These are phyloP conservation scores for Oxytorus armatus DNA, from an alignment of 2,888 invertebrate genomes.

Conservation along the genomic window DNA sequence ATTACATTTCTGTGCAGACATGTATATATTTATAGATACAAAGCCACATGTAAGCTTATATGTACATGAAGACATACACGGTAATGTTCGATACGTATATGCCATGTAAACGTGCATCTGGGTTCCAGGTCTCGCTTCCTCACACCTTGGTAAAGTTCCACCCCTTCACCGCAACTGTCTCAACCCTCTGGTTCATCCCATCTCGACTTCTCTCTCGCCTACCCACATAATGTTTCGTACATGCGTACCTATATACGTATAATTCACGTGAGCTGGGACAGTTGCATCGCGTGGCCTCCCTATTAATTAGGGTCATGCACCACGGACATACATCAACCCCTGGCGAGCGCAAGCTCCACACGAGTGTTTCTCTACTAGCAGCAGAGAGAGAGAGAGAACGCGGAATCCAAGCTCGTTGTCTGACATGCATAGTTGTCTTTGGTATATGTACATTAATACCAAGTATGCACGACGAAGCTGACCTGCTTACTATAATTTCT, in stretches of 20 bases:
- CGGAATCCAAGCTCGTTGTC: constrained; percentile 6
- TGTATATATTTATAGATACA: constrained; percentile 1
- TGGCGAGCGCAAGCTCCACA: constrained; percentile 69
- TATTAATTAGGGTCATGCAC: constrained; percentile 84
- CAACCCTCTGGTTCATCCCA: constrained; percentile 59
- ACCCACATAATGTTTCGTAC: constrained; percentile 53
- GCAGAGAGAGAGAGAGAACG: constrained; percentile 10
- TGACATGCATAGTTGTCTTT: constrained; percentile 15
- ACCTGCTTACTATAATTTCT: not conserved
- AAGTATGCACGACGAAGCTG: constrained; percentile 12
- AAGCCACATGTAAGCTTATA: constrained; percentile 9
- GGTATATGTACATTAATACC: constrained; percentile 2
- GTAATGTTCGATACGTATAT: constrained; percentile 36
- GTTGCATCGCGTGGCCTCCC: constrained; percentile 83
- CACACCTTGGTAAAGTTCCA: constrained; percentile 44
- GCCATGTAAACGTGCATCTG: constrained; percentile 14
- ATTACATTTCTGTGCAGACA: constrained; percentile 6
- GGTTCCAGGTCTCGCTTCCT: constrained; percentile 41
- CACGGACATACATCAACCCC: constrained; percentile 81
- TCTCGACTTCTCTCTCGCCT: constrained; percentile 43
- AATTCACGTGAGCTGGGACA: constrained; percentile 80
- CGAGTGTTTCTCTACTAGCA: constrained; percentile 38
- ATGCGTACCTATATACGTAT: constrained; percentile 73
- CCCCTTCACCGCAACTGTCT: constrained; percentile 41
- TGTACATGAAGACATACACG: constrained; percentile 45